Evolutionary conservation across 2,888 invertebrate species (phyloP).

Genomic region (Pasiphila rectangulata): DNA sequence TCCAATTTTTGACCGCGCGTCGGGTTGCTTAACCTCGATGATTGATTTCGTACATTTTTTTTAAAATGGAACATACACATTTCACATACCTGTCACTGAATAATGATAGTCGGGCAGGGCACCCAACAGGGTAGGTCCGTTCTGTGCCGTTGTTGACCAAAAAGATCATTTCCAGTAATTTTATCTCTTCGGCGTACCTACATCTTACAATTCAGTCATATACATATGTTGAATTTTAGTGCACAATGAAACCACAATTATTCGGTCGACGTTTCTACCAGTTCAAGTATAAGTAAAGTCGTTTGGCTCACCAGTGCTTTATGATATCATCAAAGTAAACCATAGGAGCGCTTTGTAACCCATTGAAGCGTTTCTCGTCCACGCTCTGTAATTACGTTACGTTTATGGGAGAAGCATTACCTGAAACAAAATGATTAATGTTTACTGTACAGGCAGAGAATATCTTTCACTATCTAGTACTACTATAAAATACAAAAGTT

Average conservation of each 20-base stretch:
- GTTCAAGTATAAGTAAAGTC: slow-evolving; percentile 15
- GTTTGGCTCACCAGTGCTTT: slow-evolving; percentile 22
- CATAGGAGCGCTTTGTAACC: slow-evolving; percentile 15
- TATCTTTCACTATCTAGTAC: too few relatives aligned
- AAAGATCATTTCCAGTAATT: slow-evolving; percentile 16
- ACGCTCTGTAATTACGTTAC: slow-evolving; percentile 8
- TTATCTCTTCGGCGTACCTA: slow-evolving; percentile 5
- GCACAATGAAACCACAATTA: slow-evolving; percentile 28
- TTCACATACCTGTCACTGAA: too few relatives aligned
- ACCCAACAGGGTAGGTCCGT: too few relatives aligned
- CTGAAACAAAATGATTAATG: slow-evolving; percentile 32
- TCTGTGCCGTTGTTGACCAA: too few relatives aligned
- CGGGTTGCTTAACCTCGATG: too few relatives aligned
- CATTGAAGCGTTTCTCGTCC: slow-evolving; percentile 16
- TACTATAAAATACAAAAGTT: too few relatives aligned
- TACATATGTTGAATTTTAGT: slow-evolving; percentile 24
- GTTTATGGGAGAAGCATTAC: slow-evolving; percentile 27
- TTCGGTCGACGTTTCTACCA: slow-evolving; percentile 20
- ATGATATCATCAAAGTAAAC: slow-evolving; percentile 23
- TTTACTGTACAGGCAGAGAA: slow-evolving; percentile 7
- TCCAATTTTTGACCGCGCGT: too few relatives aligned
- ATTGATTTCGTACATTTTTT: too few relatives aligned
- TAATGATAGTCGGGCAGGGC: too few relatives aligned
- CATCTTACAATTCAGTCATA: slow-evolving; percentile 18
- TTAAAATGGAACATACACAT: too few relatives aligned